Conservation (phyloP, 2,113 vertebrate genomes). For the Euleptes europaea region DNA sequence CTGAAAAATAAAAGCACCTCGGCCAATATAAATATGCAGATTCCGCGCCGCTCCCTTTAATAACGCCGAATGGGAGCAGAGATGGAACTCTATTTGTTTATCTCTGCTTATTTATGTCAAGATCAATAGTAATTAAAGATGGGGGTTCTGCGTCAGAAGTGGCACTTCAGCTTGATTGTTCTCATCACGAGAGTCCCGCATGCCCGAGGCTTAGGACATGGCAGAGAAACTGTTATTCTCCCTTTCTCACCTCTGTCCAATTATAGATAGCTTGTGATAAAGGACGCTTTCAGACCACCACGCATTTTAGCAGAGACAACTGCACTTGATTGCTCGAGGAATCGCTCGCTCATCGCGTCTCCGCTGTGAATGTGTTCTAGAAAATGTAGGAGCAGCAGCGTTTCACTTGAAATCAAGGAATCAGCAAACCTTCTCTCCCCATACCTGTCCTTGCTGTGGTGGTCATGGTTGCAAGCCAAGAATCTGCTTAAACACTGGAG, state of each 20-base stretch:
- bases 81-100: slow-evolving; percentile 66
- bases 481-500: too few species aligned
- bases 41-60: slow-evolving; percentile 61
- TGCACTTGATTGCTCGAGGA: slow-evolving; percentile 26
- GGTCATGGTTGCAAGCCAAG: too few species aligned
- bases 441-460: too few species aligned
- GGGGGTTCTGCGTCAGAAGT: slow-evolving; percentile 49
- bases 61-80: slow-evolving; percentile 59
- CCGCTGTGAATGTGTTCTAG: not conserved
- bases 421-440: too few species aligned
- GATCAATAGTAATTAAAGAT: slow-evolving; percentile 74
- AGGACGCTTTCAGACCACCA: not conserved
- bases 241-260: not conserved
- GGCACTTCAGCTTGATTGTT: slow-evolving; percentile 60
- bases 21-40: slow-evolving; percentile 60
- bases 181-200: slow-evolving; percentile 59
- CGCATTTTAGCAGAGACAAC: slow-evolving; percentile 32
- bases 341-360: not conserved
- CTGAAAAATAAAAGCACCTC: slow-evolving; percentile 59
- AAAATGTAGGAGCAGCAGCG: not conserved
- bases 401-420: not conserved
- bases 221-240: slow-evolving; percentile 43
- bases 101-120: slow-evolving; percentile 67
- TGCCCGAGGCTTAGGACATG: slow-evolving; percentile 35
- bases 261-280: slow-evolving; percentile 50